phyloP scores from a whole-genome alignment of 2,113 vertebrate genomes.

The Aepyceros melampus region DNA sequence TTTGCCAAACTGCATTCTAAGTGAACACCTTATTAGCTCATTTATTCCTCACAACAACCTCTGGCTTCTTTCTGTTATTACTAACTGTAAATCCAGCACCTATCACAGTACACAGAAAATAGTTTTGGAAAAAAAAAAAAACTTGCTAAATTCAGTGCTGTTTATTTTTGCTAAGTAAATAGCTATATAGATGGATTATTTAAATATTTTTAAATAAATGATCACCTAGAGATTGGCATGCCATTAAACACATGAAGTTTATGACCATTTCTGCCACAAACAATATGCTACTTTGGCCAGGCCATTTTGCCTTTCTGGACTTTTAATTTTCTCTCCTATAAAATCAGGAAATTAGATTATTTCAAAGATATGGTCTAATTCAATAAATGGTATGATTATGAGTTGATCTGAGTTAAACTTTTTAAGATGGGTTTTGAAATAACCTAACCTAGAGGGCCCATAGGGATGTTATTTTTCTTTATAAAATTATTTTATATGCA shows the following conservation, averaged over 20 bases:
- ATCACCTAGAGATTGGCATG: not conserved
- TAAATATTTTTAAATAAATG: conserved; percentile 24
- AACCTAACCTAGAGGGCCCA: not conserved
- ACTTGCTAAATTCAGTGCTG: not conserved
- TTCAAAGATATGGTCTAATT: not conserved
- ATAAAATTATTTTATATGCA: not conserved
- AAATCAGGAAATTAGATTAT: conserved; percentile 21
- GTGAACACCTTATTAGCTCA: not conserved
- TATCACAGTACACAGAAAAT: not conserved
- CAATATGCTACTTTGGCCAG: not conserved
- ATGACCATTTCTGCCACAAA: not conserved
- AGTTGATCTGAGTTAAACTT: not conserved
- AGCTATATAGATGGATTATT: not conserved
- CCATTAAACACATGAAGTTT: not conserved
- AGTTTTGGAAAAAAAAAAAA: not conserved
- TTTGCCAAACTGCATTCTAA: not conserved
- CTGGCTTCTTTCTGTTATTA: not conserved
- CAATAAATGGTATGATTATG: not conserved
- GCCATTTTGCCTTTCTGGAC: not conserved
- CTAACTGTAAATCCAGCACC: not conserved
- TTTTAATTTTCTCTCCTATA: not conserved
- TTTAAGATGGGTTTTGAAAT: conserved; percentile 9
- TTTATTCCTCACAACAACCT: not conserved
- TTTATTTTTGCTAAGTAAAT: not conserved
- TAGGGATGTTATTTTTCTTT: not conserved